A percentile compares a stretch with the other conserved stretches of the same genome.
These are phyloP conservation scores for Scaptomyza graminum DNA, from an alignment of 1,140 invertebrate species.

Conservation along the genomic window DNA sequence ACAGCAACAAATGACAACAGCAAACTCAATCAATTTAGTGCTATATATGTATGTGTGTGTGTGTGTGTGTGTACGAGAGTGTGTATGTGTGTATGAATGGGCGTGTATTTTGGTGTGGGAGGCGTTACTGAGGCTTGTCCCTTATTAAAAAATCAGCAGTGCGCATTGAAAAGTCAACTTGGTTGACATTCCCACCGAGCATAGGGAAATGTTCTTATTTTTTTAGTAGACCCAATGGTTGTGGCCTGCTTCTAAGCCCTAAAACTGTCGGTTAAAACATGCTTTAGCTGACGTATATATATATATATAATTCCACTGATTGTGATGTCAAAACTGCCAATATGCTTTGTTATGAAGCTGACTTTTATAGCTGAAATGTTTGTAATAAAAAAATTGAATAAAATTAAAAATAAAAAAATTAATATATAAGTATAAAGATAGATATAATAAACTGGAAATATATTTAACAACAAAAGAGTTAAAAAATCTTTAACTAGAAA, in stretches of 20 bases:
- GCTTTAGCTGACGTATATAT: neutral
- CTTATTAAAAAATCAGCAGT: constrained; percentile 76
- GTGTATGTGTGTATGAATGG: constrained; percentile 17
- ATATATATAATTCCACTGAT: neutral
- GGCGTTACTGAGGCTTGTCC: constrained; percentile 53
- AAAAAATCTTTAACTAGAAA: too few species aligned
- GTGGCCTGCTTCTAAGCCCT: neutral
- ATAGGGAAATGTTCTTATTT: neutral
- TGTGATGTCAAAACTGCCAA: neutral
- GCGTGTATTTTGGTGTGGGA: neutral
- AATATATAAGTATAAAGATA: too few species aligned
- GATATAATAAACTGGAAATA: too few species aligned
- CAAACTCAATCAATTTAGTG: constrained; percentile 78
- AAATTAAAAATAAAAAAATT: too few species aligned
- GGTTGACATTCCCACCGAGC: constrained; percentile 48
- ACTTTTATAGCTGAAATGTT: too few species aligned
- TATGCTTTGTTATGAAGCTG: too few species aligned
- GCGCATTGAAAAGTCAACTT: constrained; percentile 68
- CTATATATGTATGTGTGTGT: constrained; percentile 37
- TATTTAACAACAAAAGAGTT: too few species aligned
- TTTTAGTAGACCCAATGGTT: neutral
- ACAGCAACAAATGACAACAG: constrained; percentile 74
- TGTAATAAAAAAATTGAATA: too few species aligned
- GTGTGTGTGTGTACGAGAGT: constrained; percentile 16
- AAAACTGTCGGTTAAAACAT: constrained; percentile 3